phyloP scores from a whole-genome alignment of 2,888 invertebrate species.

The Sesia apiformis region DNA sequence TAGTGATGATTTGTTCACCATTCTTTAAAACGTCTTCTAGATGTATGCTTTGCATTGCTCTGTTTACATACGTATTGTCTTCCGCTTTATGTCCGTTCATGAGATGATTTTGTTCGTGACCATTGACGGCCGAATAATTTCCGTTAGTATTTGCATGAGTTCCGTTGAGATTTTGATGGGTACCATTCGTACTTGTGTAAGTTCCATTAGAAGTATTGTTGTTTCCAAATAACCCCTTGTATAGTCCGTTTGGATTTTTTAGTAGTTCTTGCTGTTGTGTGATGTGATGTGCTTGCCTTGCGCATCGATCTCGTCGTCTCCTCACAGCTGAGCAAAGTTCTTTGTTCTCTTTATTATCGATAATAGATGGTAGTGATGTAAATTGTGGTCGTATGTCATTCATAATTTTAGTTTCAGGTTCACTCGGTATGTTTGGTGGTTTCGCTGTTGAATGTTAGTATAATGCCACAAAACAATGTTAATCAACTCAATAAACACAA shows the following conservation, averaged over 20 bases:
- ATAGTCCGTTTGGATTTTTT: conserved; percentile 39
- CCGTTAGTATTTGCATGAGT: conserved; percentile 16
- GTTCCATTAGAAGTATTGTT: conserved; percentile 19
- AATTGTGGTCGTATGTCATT: conserved; percentile 26
- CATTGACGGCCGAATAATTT: conserved; percentile 10
- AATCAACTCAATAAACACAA: neutral
- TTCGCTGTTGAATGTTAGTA: conserved; percentile 53
- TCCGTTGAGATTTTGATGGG: neutral
- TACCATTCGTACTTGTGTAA: conserved; percentile 6
- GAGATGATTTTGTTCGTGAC: conserved; percentile 24
- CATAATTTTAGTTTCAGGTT: conserved; percentile 34
- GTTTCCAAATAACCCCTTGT: conserved; percentile 32
- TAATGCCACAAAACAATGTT: conserved; percentile 21
- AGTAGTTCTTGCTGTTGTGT: conserved; percentile 83
- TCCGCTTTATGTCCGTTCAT: conserved; percentile 33
- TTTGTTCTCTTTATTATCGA: conserved; percentile 66
- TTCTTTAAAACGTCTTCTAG: conserved; percentile 51
- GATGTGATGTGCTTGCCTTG: conserved; percentile 88
- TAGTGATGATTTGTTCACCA: conserved; percentile 59
- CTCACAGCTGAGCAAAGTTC: conserved; percentile 88
- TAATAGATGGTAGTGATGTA: conserved; percentile 26
- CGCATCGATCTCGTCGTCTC: conserved; percentile 86
- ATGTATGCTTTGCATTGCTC: conserved; percentile 29
- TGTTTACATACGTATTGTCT: conserved; percentile 29
- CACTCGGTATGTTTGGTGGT: conserved; percentile 31